Evolutionary conservation across 2,797 vertebrate genomes (phyloP).

Genomic region (Picus viridis): DNA sequence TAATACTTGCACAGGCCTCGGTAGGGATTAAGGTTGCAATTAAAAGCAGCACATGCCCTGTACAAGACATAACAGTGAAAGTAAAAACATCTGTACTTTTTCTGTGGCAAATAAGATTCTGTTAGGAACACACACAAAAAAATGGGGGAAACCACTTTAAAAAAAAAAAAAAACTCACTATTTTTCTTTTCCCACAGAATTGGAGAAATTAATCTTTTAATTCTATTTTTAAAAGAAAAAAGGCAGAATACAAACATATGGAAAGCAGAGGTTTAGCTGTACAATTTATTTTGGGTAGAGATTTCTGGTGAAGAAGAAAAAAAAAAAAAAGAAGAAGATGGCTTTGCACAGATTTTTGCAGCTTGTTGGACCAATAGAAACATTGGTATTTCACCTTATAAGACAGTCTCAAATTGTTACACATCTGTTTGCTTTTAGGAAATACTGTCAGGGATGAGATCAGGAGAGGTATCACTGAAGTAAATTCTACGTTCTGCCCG

Average conservation of each 20-base stretch:
- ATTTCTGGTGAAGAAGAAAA: background rate
- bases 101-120: background rate
- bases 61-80: background rate
- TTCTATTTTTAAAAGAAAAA: background rate
- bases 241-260: background rate
- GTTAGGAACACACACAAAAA: background rate
- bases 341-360: background rate
- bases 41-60: background rate
- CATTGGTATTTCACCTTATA: background rate
- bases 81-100: background rate
- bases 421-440: background rate
- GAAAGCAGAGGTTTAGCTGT: background rate
- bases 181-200: background rate
- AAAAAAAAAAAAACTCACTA: fast-evolving
- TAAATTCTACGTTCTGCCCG: background rate
- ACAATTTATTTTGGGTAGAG: background rate
- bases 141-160: background rate
- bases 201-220: background rate
- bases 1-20: background rate
- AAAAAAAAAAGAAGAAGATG: background rate
- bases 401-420: background rate
- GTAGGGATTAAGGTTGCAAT: background rate
- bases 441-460: background rate
- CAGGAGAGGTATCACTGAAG: background rate
- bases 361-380: background rate